phyloP scores from a whole-genome alignment of 92 coral and sea anemone genomes.

The Umimayanthus chanpuru region DNA sequence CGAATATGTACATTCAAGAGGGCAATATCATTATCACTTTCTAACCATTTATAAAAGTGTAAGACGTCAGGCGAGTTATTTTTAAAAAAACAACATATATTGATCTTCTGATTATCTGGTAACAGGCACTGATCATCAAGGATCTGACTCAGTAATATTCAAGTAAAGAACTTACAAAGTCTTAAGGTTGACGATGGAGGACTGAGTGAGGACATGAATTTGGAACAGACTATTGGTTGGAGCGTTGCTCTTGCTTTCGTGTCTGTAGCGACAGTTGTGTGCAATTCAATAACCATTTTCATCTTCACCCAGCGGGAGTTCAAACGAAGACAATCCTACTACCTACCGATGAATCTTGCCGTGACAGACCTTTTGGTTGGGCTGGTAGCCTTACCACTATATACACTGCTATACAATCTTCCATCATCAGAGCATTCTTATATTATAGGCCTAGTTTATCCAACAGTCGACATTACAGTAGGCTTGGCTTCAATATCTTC shows the following conservation, averaged over 20 bases:
- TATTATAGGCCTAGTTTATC: neutral
- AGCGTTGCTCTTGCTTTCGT: neutral
- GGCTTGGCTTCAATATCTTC: neutral
- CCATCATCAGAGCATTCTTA: neutral
- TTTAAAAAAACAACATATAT: too few relatives aligned
- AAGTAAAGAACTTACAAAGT: neutral
- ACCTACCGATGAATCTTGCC: neutral
- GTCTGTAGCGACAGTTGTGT: neutral
- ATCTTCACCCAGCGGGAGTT: neutral
- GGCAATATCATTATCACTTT: neutral
- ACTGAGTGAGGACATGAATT: neutral
- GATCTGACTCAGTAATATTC: neutral
- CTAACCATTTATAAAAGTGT: neutral
- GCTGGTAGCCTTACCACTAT: neutral
- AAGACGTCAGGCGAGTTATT: neutral
- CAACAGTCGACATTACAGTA: neutral
- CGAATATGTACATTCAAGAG: neutral
- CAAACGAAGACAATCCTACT: constrained; percentile 9
- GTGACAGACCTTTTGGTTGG: neutral
- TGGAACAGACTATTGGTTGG: neutral
- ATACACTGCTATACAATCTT: neutral
- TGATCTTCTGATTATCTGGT: neutral
- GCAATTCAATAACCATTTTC: neutral
- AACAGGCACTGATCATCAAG: neutral
- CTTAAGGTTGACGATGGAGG: neutral